phyloP scores from a whole-genome alignment of 2,888 invertebrate genomes.

The Hofmannophila pseudospretella region DNA sequence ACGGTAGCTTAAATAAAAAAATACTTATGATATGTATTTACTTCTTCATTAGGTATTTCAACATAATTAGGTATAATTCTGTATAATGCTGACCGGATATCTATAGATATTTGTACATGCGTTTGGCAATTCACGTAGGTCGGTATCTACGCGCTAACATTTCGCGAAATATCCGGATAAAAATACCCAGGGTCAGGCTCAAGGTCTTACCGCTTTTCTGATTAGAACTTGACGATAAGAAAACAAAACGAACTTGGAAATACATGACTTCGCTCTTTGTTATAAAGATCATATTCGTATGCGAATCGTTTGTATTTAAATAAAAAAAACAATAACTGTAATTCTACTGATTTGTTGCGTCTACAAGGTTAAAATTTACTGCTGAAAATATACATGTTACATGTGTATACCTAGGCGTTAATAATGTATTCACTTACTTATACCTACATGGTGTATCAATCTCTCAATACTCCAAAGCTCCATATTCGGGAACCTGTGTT shows the following conservation, averaged over 20 bases:
- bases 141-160: conserved; percentile 45
- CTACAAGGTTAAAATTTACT: conserved; percentile 54
- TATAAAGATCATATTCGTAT: conserved; percentile 39
- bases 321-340: conserved; percentile 62
- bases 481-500: too few species aligned
- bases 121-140: conserved; percentile 45
- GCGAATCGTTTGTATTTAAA: conserved; percentile 17
- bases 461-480: too few species aligned
- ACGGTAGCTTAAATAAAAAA: too few species aligned
- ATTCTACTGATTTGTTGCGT: conserved; percentile 61
- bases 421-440: too few species aligned
- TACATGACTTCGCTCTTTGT: conserved; percentile 31
- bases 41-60: too few species aligned
- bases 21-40: too few species aligned
- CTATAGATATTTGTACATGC: conserved; percentile 12
- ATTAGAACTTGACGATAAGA: conserved; percentile 67
- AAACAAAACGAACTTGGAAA: conserved; percentile 31
- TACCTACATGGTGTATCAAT: background rate
- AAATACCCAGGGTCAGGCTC: conserved; percentile 75
- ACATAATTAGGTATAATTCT: too few species aligned
- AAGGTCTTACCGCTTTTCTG: conserved; percentile 71
- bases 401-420: too few species aligned
- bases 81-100: background rate
- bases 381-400: conserved; percentile 36
- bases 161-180: conserved; percentile 73